These are phyloP conservation scores for Bombus difficillimus DNA, from an alignment of 1,140 invertebrate genomes.

Conservation along the genomic window DNA sequence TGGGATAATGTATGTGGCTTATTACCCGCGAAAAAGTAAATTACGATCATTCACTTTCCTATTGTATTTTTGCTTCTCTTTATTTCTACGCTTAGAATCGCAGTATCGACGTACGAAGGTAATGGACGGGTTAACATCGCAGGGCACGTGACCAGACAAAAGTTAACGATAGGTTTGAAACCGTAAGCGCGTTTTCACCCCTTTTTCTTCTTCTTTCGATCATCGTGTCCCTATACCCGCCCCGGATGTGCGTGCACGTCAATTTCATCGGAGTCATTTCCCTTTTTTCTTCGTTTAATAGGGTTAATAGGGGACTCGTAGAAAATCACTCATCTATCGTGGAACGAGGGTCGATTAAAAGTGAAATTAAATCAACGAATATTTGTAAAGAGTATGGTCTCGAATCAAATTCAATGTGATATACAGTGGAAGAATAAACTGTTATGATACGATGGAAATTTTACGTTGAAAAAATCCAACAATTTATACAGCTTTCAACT, in stretches of 20 bases:
- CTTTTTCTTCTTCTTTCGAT: slow-evolving; percentile 52
- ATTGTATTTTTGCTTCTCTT: slow-evolving; percentile 32
- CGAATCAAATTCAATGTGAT: not conserved
- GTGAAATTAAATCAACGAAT: not conserved
- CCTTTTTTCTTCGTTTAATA: slow-evolving; percentile 11
- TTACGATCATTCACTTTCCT: slow-evolving; percentile 58
- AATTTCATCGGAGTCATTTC: slow-evolving; percentile 27
- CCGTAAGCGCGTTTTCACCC: slow-evolving; percentile 48
- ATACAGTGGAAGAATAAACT: not conserved
- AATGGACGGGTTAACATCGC: slow-evolving; percentile 74
- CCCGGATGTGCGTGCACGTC: slow-evolving; percentile 57
- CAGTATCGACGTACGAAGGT: slow-evolving; percentile 38
- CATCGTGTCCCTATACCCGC: slow-evolving; percentile 55
- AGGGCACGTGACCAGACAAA: slow-evolving; percentile 74
- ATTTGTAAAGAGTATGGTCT: not conserved
- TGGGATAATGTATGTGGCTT: slow-evolving; percentile 38
- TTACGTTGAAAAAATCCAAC: too few species aligned
- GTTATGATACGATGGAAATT: not conserved
- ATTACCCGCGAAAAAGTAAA: slow-evolving; percentile 73
- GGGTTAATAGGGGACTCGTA: not conserved
- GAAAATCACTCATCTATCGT: not conserved
- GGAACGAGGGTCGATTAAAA: not conserved
- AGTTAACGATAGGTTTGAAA: slow-evolving; percentile 76
- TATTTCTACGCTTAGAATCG: slow-evolving; percentile 3
- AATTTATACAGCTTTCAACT: too few species aligned